Conservation (phyloP, 2,797 vertebrate species). For the Hydrolagus colliei region DNA sequence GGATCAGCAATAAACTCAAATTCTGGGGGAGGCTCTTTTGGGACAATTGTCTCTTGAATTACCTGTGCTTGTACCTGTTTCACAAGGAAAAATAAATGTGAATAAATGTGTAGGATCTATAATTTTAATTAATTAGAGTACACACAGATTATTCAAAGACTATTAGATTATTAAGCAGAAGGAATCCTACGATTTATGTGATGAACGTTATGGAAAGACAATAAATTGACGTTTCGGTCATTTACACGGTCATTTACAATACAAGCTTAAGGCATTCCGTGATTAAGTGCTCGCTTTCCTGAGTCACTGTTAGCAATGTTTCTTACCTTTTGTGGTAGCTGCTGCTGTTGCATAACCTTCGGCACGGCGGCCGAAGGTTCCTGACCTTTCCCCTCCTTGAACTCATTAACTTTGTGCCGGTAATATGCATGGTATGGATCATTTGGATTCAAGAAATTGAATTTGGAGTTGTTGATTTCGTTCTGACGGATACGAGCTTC, state of each 20-base stretch:
- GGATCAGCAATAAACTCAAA: constrained; percentile 96
- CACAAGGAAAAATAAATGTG: rapidly evolving
- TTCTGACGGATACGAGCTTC: constrained; percentile 97
- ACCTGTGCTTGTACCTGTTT: constrained; percentile 87
- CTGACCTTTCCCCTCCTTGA: constrained; percentile 93
- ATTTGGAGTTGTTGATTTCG: constrained; percentile 97
- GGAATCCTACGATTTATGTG: neutral
- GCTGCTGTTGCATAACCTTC: constrained; percentile 95
- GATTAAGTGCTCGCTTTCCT: no score
- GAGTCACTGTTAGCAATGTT: neutral
- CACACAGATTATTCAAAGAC: neutral
- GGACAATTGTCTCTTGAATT: constrained; percentile 84
- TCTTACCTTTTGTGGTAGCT: constrained; percentile 84
- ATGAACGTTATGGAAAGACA: neutral
- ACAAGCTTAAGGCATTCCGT: neutral
- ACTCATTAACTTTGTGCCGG: constrained; percentile 96
- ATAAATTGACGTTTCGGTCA: neutral
- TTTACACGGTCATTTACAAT: neutral
- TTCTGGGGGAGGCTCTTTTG: constrained; percentile 91
- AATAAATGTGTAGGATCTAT: neutral
- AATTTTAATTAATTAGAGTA: neutral
- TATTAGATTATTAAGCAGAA: neutral
- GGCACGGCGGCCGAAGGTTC: constrained; percentile 93
- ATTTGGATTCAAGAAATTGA: constrained; percentile 93
- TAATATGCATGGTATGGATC: constrained; percentile 98